Percentiles rank a stretch among this genome's conserved stretches.
Evolutionary conservation across 2,797 vertebrate genomes (phyloP).

Genomic region (Aselliscus stoliczkanus): DNA sequence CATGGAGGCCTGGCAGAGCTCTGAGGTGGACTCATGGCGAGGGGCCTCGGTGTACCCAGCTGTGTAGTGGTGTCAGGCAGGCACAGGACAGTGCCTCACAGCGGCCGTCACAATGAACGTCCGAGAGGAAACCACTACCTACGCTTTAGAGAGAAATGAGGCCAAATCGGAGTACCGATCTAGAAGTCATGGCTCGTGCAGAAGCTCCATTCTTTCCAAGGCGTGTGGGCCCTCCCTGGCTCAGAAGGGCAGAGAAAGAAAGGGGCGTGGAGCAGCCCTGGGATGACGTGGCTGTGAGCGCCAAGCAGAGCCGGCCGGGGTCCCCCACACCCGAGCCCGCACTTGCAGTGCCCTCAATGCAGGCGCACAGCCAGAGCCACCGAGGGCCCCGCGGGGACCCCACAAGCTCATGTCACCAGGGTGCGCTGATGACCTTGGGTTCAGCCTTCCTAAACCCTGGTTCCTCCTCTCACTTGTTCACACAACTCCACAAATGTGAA

Average conservation of each 20-base stretch:
- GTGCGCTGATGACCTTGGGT: neutral
- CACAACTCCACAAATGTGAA: neutral
- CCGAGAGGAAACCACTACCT: neutral
- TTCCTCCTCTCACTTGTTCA: neutral
- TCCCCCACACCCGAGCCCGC: neutral
- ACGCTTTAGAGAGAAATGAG: neutral
- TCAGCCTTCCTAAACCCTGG: neutral
- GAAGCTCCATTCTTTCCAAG: slow-evolving; percentile 2
- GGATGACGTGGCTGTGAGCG: neutral
- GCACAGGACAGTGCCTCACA: neutral
- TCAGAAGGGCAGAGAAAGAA: neutral
- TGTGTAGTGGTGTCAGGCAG: neutral
- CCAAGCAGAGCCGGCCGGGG: neutral
- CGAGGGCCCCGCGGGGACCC: neutral
- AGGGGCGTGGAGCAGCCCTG: fast-evolving
- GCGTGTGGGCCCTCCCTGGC: neutral
- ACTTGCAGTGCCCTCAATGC: too few species aligned
- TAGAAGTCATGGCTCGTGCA: neutral
- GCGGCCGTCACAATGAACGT: neutral
- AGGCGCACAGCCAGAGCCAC: neutral
- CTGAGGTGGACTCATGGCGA: neutral
- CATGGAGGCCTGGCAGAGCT: neutral
- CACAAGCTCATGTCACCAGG: neutral
- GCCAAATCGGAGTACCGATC: neutral
- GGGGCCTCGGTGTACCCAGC: neutral